These are phyloP conservation scores for Gymnopithys bicolor DNA, from an alignment of 2,797 vertebrate genomes.

Conservation along the genomic window DNA sequence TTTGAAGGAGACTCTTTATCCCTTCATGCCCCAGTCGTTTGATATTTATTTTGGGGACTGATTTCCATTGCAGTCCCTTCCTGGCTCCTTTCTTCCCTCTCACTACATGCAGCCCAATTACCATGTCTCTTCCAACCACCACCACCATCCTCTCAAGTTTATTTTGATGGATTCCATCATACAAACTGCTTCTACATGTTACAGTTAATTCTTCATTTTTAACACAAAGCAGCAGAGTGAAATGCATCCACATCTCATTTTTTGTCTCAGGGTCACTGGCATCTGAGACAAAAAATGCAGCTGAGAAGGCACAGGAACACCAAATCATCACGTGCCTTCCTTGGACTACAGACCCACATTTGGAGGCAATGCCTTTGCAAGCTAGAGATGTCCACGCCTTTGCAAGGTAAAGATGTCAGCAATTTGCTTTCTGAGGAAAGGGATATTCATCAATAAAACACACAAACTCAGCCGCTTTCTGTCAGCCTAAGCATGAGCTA, in stretches of 20 bases:
- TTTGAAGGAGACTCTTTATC: neutral
- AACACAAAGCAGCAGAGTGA: neutral
- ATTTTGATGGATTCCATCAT: neutral
- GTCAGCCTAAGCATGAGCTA: neutral
- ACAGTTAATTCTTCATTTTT: neutral
- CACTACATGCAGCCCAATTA: neutral
- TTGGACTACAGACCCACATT: rapidly evolving
- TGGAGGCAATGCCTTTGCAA: neutral
- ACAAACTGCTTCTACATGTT: neutral
- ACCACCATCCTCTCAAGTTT: neutral
- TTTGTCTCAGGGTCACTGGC: neutral
- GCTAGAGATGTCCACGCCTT: neutral
- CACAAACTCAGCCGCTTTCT: neutral
- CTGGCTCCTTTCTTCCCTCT: neutral
- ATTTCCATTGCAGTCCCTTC: neutral
- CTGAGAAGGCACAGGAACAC: neutral
- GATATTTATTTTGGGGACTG: neutral
- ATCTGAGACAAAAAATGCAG: neutral
- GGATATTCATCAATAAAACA: neutral
- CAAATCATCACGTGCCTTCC: neutral
- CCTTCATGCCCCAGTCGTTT: neutral
- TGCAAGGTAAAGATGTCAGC: neutral
- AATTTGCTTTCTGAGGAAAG: neutral
- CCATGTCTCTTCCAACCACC: neutral
- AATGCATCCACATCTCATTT: neutral